phyloP scores from a whole-genome alignment of 2,113 vertebrate genomes.

The Pyrgilauda ruficollis region DNA sequence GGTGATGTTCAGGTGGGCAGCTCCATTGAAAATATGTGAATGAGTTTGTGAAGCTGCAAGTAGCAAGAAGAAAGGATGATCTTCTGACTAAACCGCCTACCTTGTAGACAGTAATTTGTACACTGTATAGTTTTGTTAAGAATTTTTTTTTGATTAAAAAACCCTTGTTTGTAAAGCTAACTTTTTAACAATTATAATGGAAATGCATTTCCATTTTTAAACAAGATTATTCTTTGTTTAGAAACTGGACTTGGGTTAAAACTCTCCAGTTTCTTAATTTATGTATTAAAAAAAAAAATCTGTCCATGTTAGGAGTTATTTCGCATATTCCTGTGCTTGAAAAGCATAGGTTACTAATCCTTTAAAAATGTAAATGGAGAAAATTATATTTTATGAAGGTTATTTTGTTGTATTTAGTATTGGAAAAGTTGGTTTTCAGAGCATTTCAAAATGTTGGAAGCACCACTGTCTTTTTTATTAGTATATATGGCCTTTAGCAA shows the following conservation, averaged over 20 bases:
- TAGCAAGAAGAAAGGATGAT: slow-evolving; percentile 83
- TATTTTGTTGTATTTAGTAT: slow-evolving; percentile 96
- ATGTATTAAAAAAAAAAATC: slow-evolving; percentile 83
- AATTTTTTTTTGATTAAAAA: slow-evolving; percentile 82
- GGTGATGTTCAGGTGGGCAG: slow-evolving; percentile 87
- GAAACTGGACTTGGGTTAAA: slow-evolving; percentile 95
- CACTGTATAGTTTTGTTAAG: slow-evolving; percentile 95
- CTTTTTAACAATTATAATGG: slow-evolving; percentile 86
- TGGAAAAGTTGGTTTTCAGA: slow-evolving; percentile 90
- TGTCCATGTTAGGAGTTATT: slow-evolving; percentile 85
- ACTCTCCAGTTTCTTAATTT: slow-evolving; percentile 92
- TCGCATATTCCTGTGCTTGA: slow-evolving; percentile 85
- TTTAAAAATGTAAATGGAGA: slow-evolving; percentile 91
- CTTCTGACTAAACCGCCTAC: slow-evolving; percentile 89
- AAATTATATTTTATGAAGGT: slow-evolving; percentile 96
- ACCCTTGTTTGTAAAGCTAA: slow-evolving; percentile 92
- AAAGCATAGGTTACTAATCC: slow-evolving; percentile 84
- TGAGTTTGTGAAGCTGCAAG: slow-evolving; percentile 89
- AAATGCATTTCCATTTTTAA: slow-evolving; percentile 88
- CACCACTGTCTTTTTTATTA: slow-evolving; percentile 91
- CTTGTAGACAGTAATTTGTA: slow-evolving; percentile 96
- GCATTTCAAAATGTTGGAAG: slow-evolving; percentile 92
- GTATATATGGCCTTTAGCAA: slow-evolving; percentile 89
- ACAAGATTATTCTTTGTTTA: slow-evolving; percentile 82
- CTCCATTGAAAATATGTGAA: slow-evolving; percentile 83